phyloP scores from a whole-genome alignment of 2,888 invertebrate genomes.

The Siphlonurus alternatus region DNA sequence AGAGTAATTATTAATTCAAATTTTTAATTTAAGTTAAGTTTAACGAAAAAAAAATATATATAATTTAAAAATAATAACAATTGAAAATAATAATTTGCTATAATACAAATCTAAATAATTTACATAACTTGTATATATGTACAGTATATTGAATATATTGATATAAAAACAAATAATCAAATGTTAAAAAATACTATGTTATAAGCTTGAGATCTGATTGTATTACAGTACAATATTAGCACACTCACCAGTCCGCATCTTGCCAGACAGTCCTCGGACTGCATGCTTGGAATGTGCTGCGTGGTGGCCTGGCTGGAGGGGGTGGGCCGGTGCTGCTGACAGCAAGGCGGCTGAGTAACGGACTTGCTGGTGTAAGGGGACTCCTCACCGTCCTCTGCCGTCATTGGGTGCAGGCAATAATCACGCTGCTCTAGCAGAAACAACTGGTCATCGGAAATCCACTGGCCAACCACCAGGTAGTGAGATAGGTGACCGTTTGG shows the following conservation, averaged over 20 bases:
- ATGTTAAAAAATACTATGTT: too few species aligned
- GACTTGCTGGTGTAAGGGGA: not conserved
- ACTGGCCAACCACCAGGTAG: constrained; percentile 28
- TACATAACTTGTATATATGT: not conserved
- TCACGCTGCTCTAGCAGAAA: constrained; percentile 31
- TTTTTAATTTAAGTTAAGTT: too few species aligned
- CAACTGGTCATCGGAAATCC: constrained; percentile 20
- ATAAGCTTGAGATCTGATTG: too few species aligned
- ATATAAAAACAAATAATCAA: too few species aligned
- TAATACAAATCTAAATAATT: not conserved
- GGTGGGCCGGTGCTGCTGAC: not conserved
- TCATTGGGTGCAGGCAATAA: constrained; percentile 30
- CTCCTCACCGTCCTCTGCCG: not conserved
- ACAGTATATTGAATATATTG: too few species aligned
- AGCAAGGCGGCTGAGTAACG: not conserved
- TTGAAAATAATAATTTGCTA: too few species aligned
- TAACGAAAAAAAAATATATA: too few species aligned
- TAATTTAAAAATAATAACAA: too few species aligned
- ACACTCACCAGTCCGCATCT: too few species aligned
- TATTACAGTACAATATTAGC: too few species aligned
- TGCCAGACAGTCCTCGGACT: not conserved
- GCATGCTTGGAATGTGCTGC: too few species aligned
- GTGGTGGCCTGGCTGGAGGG: not conserved
- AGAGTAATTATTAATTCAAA: too few species aligned
- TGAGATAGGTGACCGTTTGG: constrained; percentile 41